phyloP scores from a whole-genome alignment of 2,113 vertebrate species.

The Leptosomus discolor region DNA sequence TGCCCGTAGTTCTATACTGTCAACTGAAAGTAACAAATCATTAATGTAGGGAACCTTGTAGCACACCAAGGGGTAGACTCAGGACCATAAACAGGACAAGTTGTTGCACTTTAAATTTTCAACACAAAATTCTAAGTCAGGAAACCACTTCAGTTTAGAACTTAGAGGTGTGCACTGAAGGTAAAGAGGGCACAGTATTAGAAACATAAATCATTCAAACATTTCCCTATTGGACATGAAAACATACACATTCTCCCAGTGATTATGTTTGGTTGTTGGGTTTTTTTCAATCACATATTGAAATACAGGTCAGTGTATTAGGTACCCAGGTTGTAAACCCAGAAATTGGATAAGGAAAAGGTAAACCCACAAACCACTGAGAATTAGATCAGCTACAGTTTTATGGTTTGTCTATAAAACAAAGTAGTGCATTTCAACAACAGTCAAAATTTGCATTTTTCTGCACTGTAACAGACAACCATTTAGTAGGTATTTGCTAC shows the following conservation, averaged over 20 bases:
- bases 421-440: slow-evolving; percentile 18
- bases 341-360: neutral
- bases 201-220: neutral
- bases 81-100: neutral
- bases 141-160: neutral
- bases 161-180: neutral
- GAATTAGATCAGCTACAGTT: slow-evolving; percentile 33
- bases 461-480: slow-evolving; percentile 15
- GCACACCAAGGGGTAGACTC: neutral
- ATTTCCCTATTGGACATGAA: neutral
- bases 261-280: accelerated
- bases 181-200: neutral
- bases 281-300: neutral
- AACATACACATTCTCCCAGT: neutral
- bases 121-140: neutral
- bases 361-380: neutral
- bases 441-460: slow-evolving; percentile 60
- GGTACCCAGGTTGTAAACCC: neutral
- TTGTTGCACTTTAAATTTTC: neutral
- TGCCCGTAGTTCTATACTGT: neutral
- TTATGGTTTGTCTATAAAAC: slow-evolving; percentile 38
- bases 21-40: neutral
- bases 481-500: slow-evolving; percentile 59
- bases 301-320: neutral
- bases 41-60: neutral